Base-by-base conservation (phyloP, 2,113 vertebrate genomes). In the Mionectes macconnelli region DNA sequence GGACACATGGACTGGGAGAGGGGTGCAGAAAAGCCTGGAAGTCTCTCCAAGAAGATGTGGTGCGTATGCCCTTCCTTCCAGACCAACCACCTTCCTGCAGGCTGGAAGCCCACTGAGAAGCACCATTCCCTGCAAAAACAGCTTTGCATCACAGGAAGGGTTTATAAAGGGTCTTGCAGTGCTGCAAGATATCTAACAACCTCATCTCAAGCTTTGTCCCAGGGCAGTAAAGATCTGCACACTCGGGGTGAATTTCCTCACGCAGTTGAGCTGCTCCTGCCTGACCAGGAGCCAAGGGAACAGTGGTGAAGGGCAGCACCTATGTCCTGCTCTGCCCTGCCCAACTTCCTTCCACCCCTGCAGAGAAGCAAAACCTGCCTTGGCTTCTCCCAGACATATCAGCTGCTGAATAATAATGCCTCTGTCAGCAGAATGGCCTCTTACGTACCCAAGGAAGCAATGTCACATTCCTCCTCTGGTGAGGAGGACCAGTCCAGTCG, bases 401-500 rank as follows among this genome's bases (percentile, higher is more conserved):
- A 73, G 18, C 31, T 35, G 33, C 64, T 73, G 78, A 84, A 74
- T 73, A 89, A 75, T 45, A 49, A 67, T 16, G 14, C 14, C 66
- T 84, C 82, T 94, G 75, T 52, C 72, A 76, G 68, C 64, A 74
- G 67, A 80, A 78, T 1, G 2, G 79, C 79, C 79, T 76, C 79
- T 79, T n/a, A 2, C 52, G 87, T 60, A 44, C 86, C 67, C 4
- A 10, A 84, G 87, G 87, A 91, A 93, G 79, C 1, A 76, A 57
- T 56, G 77, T 62, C 62, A 50, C 84, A 69, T 94, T 96, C 90
- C 85, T 89, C 31, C 80, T 68, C 59, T 2, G 1, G 37, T 2
- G 56, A 80, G 77, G 92, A 84, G 1, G 0, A n/a, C 20, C 8
- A 55, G 35, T 28, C n/a, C 30, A 69, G 47, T n/a, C 2, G 0